These are phyloP conservation scores for Strongylocentrotus purpuratus DNA, from an alignment of 35 echinoderm and acorn worm species.

Conservation along the genomic window DNA sequence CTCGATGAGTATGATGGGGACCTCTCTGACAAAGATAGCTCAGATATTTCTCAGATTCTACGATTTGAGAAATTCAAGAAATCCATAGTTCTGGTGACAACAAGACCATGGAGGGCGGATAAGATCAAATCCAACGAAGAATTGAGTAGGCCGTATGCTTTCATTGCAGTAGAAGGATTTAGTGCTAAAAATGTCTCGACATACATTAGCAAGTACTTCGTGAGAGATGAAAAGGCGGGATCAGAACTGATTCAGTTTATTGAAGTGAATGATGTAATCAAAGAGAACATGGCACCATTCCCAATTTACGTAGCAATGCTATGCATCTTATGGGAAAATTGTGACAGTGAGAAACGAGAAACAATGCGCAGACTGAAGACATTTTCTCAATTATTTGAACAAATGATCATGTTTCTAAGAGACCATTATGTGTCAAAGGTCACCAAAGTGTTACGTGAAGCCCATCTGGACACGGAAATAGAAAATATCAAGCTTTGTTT, in stretches of 20 bases:
- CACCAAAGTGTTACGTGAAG: no score
- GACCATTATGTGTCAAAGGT: no score
- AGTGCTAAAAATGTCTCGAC: neutral
- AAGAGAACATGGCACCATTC: neutral
- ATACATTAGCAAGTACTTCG: conserved; percentile 18
- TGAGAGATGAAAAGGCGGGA: neutral
- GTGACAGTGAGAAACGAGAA: neutral
- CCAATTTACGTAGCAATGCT: conserved; percentile 15
- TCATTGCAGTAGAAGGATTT: neutral
- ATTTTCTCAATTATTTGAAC: neutral
- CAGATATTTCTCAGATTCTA: neutral
- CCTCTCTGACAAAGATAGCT: neutral
- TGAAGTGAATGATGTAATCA: neutral
- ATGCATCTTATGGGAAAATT: neutral
- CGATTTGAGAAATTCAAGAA: neutral
- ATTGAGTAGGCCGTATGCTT: neutral
- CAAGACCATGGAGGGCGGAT: neutral
- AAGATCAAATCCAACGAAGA: neutral
- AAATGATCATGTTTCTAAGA: neutral
- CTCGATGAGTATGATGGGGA: neutral
- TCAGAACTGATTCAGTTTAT: neutral
- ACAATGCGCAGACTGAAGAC: neutral
- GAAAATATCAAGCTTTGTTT: neutral
- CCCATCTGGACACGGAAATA: neutral
- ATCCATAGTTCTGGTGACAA: neutral